Evolutionary conservation across 2,888 invertebrate genomes (phyloP).

Genomic region (Agrochola lychnidis): DNA sequence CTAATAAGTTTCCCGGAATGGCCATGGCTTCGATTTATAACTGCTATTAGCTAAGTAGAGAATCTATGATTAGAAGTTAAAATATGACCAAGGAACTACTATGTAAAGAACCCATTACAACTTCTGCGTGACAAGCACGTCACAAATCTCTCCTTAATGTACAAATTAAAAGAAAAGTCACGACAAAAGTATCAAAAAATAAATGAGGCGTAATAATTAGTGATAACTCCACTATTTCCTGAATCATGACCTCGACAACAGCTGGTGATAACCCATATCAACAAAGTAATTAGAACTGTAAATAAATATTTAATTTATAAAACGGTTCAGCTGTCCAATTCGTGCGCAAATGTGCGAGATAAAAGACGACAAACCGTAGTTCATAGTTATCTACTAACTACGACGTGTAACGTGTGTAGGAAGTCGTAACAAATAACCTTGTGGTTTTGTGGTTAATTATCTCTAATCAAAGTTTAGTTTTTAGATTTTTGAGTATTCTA

Average conservation of each 20-base stretch:
- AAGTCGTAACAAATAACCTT: constrained; percentile 19
- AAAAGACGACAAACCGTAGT: neutral
- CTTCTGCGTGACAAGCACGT: constrained; percentile 43
- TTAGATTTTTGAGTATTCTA: neutral
- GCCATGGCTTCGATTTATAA: constrained; percentile 17
- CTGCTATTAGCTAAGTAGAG: constrained; percentile 17
- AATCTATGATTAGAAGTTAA: constrained; percentile 5
- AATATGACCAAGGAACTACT: constrained; percentile 11
- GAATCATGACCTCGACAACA: constrained; percentile 74
- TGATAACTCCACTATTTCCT: constrained; percentile 67
- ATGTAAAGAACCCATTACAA: constrained; percentile 21
- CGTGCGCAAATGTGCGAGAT: constrained; percentile 44
- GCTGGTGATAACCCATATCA: constrained; percentile 64
- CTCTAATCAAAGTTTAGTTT: neutral
- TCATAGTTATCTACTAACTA: neutral
- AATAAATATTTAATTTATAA: constrained; percentile 49
- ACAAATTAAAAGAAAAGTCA: constrained; percentile 36
- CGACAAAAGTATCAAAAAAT: constrained; percentile 31
- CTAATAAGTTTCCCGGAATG: constrained; percentile 13
- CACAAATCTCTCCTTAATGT: constrained; percentile 33
- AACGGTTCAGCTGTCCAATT: neutral
- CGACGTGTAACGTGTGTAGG: neutral
- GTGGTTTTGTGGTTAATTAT: constrained; percentile 7
- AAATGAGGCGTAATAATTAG: constrained; percentile 67
- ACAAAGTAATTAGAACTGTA: constrained; percentile 41